Evolutionary conservation across 2,888 invertebrate genomes (phyloP).

Genomic region (Acanthoscelides obtectus): DNA sequence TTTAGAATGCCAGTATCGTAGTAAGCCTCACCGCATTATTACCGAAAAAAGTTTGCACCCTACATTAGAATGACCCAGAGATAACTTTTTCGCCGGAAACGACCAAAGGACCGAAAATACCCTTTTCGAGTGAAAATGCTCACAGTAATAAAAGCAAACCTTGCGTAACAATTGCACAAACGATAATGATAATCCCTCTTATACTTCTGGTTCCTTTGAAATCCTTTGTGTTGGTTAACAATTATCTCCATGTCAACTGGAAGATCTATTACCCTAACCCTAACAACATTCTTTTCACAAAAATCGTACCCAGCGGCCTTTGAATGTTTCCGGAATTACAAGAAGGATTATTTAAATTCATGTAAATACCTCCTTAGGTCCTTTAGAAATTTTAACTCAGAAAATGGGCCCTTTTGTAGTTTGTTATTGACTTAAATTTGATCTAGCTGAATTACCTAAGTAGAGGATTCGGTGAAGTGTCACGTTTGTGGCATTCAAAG

Average conservation of each 20-base stretch:
- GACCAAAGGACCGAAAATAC: too few relatives aligned
- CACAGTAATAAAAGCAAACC: not conserved
- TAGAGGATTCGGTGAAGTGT: not conserved
- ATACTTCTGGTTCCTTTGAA: not conserved
- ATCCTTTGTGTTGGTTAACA: not conserved
- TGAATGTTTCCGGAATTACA: slow-evolving; percentile 20
- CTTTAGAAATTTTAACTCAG: slow-evolving; percentile 1
- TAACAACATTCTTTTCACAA: not conserved
- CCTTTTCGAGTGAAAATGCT: not conserved
- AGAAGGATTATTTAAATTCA: slow-evolving; percentile 20
- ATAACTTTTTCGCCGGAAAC: too few relatives aligned
- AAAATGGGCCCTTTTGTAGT: slow-evolving; percentile 3
- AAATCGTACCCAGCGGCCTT: slow-evolving; percentile 4
- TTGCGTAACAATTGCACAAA: not conserved
- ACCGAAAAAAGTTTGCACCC: too few relatives aligned
- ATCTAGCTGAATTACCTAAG: not conserved
- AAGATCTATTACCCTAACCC: not conserved
- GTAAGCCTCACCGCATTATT: too few relatives aligned
- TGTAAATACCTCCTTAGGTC: slow-evolving; percentile 17
- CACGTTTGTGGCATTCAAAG: not conserved
- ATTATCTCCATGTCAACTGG: not conserved
- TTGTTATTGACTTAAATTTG: slow-evolving; percentile 4
- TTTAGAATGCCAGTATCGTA: too few relatives aligned
- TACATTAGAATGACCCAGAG: too few relatives aligned
- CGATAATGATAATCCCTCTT: not conserved